A percentile compares a stretch with the other conserved stretches of the same genome.
Conservation (phyloP, 2,113 vertebrate species). For the Ceuthmochares aereus region DNA sequence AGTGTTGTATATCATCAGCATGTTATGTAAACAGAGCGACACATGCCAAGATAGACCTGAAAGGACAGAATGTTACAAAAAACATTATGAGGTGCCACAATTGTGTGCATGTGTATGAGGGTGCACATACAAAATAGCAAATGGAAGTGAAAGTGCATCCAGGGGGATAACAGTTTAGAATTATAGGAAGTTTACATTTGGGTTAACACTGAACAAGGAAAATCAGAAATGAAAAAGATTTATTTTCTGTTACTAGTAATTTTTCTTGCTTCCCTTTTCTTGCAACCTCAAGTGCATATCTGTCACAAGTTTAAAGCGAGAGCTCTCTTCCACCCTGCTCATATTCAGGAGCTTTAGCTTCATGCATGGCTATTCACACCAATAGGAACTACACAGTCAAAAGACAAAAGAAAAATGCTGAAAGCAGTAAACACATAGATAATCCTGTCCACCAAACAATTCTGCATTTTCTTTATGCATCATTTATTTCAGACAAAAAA, state of each 20-base stretch:
- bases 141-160: not conserved
- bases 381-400: not conserved
- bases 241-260: not conserved
- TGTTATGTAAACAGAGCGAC: not conserved
- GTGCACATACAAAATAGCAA: not conserved
- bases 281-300: not conserved
- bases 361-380: not conserved
- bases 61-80: not conserved
- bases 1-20: constrained; percentile 14
- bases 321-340: not conserved
- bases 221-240: constrained; percentile 2
- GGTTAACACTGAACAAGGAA: not conserved
- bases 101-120: not conserved
- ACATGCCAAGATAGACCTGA: not conserved
- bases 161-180: not conserved
- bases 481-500: constrained; percentile 54
- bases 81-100: not conserved
- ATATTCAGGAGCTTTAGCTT: not conserved
- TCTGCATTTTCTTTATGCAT: constrained; percentile 57
- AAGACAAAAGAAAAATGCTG: constrained; percentile 45
- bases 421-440: constrained; percentile 44
- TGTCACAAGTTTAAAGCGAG: not conserved
- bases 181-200: not conserved
- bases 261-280: not conserved
- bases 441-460: constrained; percentile 47